Evolutionary conservation across 1,140 invertebrate species (phyloP).

Genomic region (Conus ventricosus): DNA sequence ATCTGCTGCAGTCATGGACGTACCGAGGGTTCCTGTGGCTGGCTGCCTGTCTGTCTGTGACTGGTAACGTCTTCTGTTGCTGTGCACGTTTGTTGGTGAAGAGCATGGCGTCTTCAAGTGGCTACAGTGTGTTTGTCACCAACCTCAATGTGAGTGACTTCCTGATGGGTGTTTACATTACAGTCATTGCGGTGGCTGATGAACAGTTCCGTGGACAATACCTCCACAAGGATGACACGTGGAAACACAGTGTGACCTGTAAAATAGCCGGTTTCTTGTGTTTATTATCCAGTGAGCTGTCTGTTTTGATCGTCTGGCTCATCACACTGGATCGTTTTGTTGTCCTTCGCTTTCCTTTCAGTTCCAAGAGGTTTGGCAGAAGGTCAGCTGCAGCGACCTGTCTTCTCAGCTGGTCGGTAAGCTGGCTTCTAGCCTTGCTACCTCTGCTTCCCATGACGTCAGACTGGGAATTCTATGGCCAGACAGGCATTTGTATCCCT

Average conservation of each 20-base stretch:
- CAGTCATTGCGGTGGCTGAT: slow-evolving; percentile 62
- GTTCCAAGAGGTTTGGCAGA: slow-evolving; percentile 30
- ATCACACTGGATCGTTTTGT: slow-evolving; percentile 54
- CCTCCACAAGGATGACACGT: slow-evolving; percentile 48
- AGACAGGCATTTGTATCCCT: slow-evolving; percentile 48
- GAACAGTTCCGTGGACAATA: slow-evolving; percentile 56
- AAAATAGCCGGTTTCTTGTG: slow-evolving; percentile 57
- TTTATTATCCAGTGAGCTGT: slow-evolving; percentile 58
- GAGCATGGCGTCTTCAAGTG: slow-evolving; percentile 35
- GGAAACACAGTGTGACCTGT: slow-evolving; percentile 54
- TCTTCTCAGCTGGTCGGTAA: slow-evolving; percentile 30
- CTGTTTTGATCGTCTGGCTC: slow-evolving; percentile 55
- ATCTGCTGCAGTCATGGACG: slow-evolving; percentile 40
- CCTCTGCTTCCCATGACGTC: slow-evolving; percentile 30
- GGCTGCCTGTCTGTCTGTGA: slow-evolving; percentile 39
- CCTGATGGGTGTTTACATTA: slow-evolving; percentile 64
- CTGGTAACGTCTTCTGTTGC: slow-evolving; percentile 52
- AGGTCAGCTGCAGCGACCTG: slow-evolving; percentile 9
- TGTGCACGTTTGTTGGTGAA: slow-evolving; percentile 18
- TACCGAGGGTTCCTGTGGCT: slow-evolving; percentile 46
- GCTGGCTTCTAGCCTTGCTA: slow-evolving; percentile 30
- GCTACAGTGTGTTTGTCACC: slow-evolving; percentile 47
- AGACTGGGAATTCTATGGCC: slow-evolving; percentile 48
- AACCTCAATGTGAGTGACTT: slow-evolving; percentile 59
- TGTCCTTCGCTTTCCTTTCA: slow-evolving; percentile 60